phyloP scores from a whole-genome alignment of 2,888 invertebrate genomes.

The Hyposoter didymator region DNA sequence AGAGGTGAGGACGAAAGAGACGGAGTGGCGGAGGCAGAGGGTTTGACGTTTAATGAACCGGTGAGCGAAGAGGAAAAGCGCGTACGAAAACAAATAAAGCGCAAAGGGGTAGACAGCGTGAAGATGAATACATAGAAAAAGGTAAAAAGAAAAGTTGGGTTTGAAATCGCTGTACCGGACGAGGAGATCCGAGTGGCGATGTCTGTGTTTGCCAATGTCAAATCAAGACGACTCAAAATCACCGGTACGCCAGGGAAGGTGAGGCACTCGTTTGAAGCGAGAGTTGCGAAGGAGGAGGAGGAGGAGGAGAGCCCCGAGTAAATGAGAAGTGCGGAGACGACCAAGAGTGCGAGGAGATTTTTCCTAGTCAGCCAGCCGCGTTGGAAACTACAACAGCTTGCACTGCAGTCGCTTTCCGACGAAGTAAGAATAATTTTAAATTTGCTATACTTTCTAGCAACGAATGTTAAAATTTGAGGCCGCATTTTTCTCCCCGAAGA shows the following conservation, averaged over 20 bases:
- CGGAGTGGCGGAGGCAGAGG: conserved; percentile 21
- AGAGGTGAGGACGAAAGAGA: conserved; percentile 5
- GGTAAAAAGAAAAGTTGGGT: conserved; percentile 45
- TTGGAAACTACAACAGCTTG: conserved; percentile 33
- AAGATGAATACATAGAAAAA: conserved; percentile 44
- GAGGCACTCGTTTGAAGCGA: conserved; percentile 41
- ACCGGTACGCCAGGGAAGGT: conserved; percentile 67
- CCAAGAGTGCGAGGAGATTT: neutral
- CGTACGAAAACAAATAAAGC: conserved; percentile 79
- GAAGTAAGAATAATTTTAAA: no score
- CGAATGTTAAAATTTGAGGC: no score
- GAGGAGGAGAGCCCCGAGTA: conserved; percentile 13
- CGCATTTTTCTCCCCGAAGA: no score
- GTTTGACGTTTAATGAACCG: conserved; percentile 81
- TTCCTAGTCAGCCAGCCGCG: neutral
- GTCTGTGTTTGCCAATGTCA: conserved; percentile 81
- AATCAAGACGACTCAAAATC: conserved; percentile 83
- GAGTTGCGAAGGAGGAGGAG: conserved; percentile 20
- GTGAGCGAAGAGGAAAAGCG: conserved; percentile 70
- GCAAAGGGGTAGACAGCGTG: conserved; percentile 60
- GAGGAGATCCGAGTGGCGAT: conserved; percentile 39
- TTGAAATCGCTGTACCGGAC: conserved; percentile 30
- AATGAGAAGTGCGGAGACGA: conserved; percentile 31
- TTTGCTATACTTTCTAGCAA: no score
- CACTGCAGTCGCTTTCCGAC: conserved; percentile 30